Evolutionary conservation across 2,113 vertebrate genomes (phyloP).

Genomic region (Holacanthus passer): DNA sequence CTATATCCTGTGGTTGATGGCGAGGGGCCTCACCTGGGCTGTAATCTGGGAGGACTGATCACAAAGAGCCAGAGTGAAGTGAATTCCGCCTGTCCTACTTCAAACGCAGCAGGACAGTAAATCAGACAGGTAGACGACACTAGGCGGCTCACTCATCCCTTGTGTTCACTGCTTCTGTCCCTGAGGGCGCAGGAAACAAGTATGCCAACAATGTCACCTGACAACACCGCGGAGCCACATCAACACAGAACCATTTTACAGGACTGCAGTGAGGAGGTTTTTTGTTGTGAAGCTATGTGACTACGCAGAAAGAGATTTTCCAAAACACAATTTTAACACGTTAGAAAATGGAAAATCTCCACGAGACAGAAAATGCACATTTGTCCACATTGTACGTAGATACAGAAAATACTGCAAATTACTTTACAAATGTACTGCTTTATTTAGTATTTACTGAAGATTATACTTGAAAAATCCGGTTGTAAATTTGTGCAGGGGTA

Average conservation of each 20-base stretch:
- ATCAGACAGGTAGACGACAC: conserved; percentile 89
- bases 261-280: background rate
- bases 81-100: conserved; percentile 96
- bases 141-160: conserved; percentile 87
- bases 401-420: background rate
- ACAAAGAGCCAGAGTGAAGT: conserved; percentile 90
- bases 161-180: conserved; percentile 81
- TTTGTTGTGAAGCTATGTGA: background rate
- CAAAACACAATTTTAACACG: background rate
- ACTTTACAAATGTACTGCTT: background rate
- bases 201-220: conserved; percentile 88
- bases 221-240: conserved; percentile 58
- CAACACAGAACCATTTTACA: conserved; percentile 46
- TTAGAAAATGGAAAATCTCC: background rate
- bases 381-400: background rate
- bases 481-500: background rate
- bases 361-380: background rate
- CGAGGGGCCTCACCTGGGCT: conserved; percentile 90
- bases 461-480: background rate
- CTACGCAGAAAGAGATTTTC: background rate
- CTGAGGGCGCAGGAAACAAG: conserved; percentile 82
- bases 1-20: conserved; percentile 90
- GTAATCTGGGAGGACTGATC: conserved; percentile 93
- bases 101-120: conserved; percentile 93
- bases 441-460: background rate